These are phyloP conservation scores for Gallinago undulata DNA, from an alignment of 2,113 vertebrate genomes.

Conservation along the genomic window DNA sequence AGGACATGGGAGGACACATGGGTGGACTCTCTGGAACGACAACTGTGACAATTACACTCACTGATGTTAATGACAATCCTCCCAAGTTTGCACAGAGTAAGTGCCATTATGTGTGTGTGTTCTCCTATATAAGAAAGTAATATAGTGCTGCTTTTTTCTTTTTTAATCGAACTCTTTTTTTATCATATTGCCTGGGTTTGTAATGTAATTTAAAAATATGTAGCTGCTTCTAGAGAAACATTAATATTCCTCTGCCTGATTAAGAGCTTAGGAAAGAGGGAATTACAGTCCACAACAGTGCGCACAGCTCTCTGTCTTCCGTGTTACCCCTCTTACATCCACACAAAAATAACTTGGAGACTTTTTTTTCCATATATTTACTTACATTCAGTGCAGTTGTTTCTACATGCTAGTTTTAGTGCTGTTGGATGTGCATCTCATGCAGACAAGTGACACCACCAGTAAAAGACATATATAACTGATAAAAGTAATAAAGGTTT, in stretches of 20 bases:
- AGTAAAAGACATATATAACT: not conserved
- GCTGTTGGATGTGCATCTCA: not conserved
- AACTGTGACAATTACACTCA: conserved; percentile 92
- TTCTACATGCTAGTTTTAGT: not conserved
- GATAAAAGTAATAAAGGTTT: conserved; percentile 34
- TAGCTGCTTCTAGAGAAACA: not conserved
- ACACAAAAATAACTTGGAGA: not conserved
- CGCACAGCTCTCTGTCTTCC: not conserved
- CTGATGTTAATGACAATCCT: conserved; percentile 96
- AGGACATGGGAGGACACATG: conserved; percentile 99
- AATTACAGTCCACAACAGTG: not conserved
- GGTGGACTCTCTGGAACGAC: conserved; percentile 97
- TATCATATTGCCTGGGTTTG: not conserved
- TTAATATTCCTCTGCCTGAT: not conserved
- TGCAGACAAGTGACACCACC: not conserved
- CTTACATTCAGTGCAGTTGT: not conserved
- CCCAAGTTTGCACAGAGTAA: conserved; percentile 98
- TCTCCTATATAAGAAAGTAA: not conserved
- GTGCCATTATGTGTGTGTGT: not conserved
- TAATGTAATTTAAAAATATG: not conserved
- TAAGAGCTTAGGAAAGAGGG: not conserved
- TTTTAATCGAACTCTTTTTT: not conserved
- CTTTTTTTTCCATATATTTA: not conserved
- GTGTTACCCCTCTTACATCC: not conserved
- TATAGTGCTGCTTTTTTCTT: not conserved